Conservation (phyloP, 92 coral and sea anemone species). For the Parazoanthus atlanticus region DNA sequence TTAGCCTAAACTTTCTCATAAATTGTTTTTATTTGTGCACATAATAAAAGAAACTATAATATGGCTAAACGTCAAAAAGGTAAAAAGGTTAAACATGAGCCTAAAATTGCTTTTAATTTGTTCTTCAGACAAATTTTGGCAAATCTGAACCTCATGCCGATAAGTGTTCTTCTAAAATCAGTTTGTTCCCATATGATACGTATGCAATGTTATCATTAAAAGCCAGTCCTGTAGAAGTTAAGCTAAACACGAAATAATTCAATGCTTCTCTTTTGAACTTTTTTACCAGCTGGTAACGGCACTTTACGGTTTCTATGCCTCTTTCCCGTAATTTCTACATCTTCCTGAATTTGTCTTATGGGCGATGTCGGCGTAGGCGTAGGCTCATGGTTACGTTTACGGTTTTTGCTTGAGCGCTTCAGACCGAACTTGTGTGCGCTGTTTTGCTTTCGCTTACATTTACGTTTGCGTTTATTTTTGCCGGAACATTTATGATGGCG, state of each 20-base stretch:
- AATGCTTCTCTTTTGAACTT: not conserved
- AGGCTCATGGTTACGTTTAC: not conserved
- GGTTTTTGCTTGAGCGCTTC: not conserved
- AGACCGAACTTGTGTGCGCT: not conserved
- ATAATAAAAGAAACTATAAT: too few species aligned
- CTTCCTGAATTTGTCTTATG: not conserved
- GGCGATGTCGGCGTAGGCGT: not conserved
- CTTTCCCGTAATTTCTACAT: not conserved
- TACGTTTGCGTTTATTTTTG: slow-evolving; percentile 9
- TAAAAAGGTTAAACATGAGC: too few species aligned
- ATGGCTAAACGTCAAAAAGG: too few species aligned
- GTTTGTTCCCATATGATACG: too few species aligned
- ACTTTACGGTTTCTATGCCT: not conserved
- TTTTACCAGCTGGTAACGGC: not conserved
- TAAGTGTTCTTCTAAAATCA: too few species aligned
- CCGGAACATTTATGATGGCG: not conserved
- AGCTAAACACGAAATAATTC: not conserved
- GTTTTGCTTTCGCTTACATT: not conserved
- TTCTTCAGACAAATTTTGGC: too few species aligned
- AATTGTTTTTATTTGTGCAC: too few species aligned
- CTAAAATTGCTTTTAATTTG: too few species aligned
- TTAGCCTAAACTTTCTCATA: too few species aligned
- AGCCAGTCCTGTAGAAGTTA: too few species aligned
- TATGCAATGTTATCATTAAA: too few species aligned
- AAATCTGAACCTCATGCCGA: too few species aligned